These are phyloP conservation scores for Torymus tubicola DNA, from an alignment of 2,888 invertebrate species.

Conservation along the genomic window DNA sequence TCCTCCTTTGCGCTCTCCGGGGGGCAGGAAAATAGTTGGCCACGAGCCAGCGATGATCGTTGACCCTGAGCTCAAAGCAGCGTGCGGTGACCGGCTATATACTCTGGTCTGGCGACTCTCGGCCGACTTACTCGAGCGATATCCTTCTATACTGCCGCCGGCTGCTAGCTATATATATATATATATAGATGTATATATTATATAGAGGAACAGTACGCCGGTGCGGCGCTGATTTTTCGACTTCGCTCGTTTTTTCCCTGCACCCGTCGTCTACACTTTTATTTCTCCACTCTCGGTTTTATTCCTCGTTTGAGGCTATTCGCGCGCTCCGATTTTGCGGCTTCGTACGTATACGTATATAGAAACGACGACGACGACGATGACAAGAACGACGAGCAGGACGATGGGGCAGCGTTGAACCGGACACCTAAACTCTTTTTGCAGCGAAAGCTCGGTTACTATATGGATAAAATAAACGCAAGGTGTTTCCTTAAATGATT, in stretches of 20 bases:
- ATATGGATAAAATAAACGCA: no score
- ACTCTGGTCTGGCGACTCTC: constrained; percentile 3
- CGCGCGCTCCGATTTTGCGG: neutral
- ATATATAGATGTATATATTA: no score
- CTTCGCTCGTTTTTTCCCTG: neutral
- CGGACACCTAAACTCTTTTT: no score
- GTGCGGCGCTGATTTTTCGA: constrained; percentile 10
- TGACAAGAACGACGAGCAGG: no score
- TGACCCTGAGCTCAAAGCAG: constrained; percentile 54
- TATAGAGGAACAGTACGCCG: no score
- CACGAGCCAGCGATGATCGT: constrained; percentile 47
- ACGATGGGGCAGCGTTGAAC: no score
- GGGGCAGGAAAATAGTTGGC: constrained; percentile 51
- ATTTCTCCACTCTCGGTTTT: constrained; percentile 48
- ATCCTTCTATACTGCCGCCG: no score
- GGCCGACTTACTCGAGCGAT: neutral
- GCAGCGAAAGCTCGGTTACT: no score
- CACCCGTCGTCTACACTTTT: constrained; percentile 16
- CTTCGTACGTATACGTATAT: no score
- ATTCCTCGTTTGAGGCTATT: constrained; percentile 34
- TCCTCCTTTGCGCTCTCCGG: neutral
- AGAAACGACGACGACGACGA: no score
- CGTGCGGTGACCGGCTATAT: neutral
- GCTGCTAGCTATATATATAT: no score
- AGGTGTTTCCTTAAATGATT: no score